Evolutionary conservation across 2,113 vertebrate species (phyloP).

Genomic region (Notothenia coriiceps): DNA sequence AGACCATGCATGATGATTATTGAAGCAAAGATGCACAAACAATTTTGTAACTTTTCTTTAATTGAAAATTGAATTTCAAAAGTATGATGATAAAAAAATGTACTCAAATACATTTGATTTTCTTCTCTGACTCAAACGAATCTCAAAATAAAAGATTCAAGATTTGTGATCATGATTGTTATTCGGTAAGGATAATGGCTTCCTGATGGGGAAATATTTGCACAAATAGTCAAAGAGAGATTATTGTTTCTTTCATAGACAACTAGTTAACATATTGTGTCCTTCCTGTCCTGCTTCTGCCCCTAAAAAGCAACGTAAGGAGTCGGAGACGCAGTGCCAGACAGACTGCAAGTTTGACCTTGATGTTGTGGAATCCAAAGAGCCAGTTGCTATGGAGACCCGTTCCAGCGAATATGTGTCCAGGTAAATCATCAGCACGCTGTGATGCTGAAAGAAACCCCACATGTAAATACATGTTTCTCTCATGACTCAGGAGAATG

Average conservation of each 20-base stretch:
- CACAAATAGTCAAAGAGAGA: background rate
- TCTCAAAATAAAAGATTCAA: too few species aligned
- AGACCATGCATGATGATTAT: background rate
- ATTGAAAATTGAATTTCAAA: too few species aligned
- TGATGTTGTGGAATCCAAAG: constrained; percentile 84
- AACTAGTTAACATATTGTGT: background rate
- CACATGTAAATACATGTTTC: background rate
- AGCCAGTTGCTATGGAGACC: constrained; percentile 84
- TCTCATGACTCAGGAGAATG: constrained; percentile 41
- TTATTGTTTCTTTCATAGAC: too few species aligned
- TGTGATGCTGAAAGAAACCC: background rate
- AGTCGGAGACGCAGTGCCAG: constrained; percentile 98
- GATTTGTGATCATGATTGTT: background rate
- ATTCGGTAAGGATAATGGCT: background rate
- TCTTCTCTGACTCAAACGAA: too few species aligned
- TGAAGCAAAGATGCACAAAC: too few species aligned
- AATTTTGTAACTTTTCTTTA: too few species aligned
- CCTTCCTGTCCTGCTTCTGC: background rate
- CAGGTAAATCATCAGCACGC: constrained; percentile 83
- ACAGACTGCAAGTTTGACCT: constrained; percentile 94
- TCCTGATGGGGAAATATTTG: background rate
- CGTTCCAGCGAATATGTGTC: constrained; percentile 92
- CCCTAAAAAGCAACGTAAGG: constrained; percentile 90
- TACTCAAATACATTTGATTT: too few species aligned
- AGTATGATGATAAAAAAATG: too few species aligned